Base-by-base conservation (phyloP, 1,140 invertebrate species). In the Orchestia grillus region DNA sequence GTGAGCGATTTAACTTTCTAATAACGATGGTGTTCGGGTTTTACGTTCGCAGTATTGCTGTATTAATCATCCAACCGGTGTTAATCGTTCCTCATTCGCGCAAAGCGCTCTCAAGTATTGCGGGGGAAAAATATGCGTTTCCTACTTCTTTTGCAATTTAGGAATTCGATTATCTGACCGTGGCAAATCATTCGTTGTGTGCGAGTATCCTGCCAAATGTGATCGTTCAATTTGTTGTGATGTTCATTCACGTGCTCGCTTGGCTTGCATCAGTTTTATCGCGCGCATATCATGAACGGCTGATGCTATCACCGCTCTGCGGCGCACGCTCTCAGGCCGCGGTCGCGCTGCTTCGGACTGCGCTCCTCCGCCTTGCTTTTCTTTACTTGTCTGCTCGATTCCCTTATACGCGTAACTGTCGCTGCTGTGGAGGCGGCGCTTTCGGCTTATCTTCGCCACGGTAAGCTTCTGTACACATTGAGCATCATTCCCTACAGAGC, bases 381-480 rank as follows among this genome's bases (percentile, higher is more conserved):
- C 88, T 90, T 41, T 90, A 42, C 88, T 42, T 16, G 36, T 90
- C 88, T 41, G 3, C 88, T 11, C 11, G 88, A 44, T 28, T 44
- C 88, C 36, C n/a, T 90, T 90, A 41, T 44, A 90, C 36, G 28
- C 88, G 28, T 41, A 90, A 90, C 88, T 90, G 88, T 90, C 88
- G 42, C 42, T 41, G 43, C 42, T 90, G 41, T 44, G 88, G 88
- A 41, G 88, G 88, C 43, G 88, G 42, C 42, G 88, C 28, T 90
- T 90, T 44, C 15, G 88, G 88, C 88, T 90, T 90, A 90, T 90
- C 88, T 90, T 90, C 41, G 88, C 88, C 88, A 44, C 88, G 42
- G n/a, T 41, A 15, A 90, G 28, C 43, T 44, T 90, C 28, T 77
- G 62, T 36, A 77, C 62, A 8, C 62, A 77, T 77, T 19, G 62